Evolutionary conservation across 1,140 invertebrate genomes (phyloP).

Genomic region (Drosophila grimshawi): DNA sequence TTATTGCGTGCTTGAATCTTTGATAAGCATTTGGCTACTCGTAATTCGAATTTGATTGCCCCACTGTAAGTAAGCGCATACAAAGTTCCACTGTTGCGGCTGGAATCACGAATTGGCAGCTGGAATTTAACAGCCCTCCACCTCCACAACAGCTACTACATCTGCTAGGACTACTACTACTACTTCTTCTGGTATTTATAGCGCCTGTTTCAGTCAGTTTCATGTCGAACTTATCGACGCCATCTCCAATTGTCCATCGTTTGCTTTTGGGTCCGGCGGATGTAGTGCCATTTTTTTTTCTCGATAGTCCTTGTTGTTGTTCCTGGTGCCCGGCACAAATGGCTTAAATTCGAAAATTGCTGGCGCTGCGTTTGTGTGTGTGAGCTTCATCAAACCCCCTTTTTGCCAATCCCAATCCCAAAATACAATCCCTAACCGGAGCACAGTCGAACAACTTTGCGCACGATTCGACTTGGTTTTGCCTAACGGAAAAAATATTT

Average conservation of each 20-base stretch:
- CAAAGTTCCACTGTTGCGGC: slow-evolving; percentile 28
- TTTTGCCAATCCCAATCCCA: neutral
- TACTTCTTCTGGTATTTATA: slow-evolving; percentile 36
- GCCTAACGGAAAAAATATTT: slow-evolving; percentile 38
- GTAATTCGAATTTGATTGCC: slow-evolving; percentile 11
- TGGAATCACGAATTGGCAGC: slow-evolving; percentile 43
- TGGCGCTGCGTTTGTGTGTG: slow-evolving; percentile 67
- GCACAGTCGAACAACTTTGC: slow-evolving; percentile 14
- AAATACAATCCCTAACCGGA: neutral
- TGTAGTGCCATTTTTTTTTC: slow-evolving; percentile 51
- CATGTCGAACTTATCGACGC: slow-evolving; percentile 52
- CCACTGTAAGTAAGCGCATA: slow-evolving; percentile 40
- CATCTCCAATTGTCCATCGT: slow-evolving; percentile 33
- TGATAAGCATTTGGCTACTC: neutral
- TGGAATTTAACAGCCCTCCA: slow-evolving; percentile 42
- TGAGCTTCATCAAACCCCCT: neutral
- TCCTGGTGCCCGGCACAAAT: slow-evolving; percentile 66
- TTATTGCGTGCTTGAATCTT: slow-evolving; percentile 2
- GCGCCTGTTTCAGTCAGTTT: slow-evolving; percentile 36
- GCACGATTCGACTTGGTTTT: slow-evolving; percentile 40
- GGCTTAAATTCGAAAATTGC: slow-evolving; percentile 83
- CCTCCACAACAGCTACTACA: neutral
- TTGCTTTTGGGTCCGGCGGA: slow-evolving; percentile 1
- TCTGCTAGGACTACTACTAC: slow-evolving; percentile 16
- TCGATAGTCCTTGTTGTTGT: slow-evolving; percentile 38